Evolutionary conservation across 2,888 invertebrate genomes (phyloP).

Genomic region (Tiliacea aurago): DNA sequence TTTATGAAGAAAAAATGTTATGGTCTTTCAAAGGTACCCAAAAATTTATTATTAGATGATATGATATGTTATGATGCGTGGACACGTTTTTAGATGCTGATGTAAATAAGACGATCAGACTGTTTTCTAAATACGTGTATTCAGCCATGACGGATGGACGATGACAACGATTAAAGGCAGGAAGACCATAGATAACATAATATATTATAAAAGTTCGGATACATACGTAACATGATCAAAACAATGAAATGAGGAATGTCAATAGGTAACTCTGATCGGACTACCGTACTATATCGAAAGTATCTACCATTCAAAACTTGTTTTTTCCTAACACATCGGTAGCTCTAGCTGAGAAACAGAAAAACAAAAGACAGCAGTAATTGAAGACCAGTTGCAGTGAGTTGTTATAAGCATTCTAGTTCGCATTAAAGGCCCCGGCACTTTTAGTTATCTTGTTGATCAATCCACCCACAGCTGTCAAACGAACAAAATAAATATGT

Average conservation of each 20-base stretch:
- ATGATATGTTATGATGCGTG: too few species aligned
- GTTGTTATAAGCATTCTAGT: constrained; percentile 74
- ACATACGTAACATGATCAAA: neutral
- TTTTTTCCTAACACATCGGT: constrained; percentile 63
- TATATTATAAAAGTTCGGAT: too few species aligned
- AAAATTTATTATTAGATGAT: neutral
- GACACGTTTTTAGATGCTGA: too few species aligned
- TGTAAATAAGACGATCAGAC: too few species aligned
- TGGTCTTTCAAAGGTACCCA: neutral
- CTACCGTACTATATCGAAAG: constrained; percentile 33
- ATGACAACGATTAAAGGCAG: too few species aligned
- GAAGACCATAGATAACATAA: too few species aligned
- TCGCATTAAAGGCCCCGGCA: constrained; percentile 76
- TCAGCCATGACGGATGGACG: too few species aligned
- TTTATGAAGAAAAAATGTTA: neutral
- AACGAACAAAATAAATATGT: constrained; percentile 89
- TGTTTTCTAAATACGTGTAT: too few species aligned
- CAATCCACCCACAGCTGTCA: constrained; percentile 89
- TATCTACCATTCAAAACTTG: constrained; percentile 45
- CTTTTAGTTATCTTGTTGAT: constrained; percentile 81
- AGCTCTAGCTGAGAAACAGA: constrained; percentile 59
- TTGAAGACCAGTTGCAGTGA: constrained; percentile 81
- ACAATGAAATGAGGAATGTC: constrained; percentile 15
- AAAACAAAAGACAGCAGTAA: constrained; percentile 73
- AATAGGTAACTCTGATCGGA: constrained; percentile 4